Conservation (phyloP, 2,888 invertebrate genomes). For the Cheilosia soror region DNA sequence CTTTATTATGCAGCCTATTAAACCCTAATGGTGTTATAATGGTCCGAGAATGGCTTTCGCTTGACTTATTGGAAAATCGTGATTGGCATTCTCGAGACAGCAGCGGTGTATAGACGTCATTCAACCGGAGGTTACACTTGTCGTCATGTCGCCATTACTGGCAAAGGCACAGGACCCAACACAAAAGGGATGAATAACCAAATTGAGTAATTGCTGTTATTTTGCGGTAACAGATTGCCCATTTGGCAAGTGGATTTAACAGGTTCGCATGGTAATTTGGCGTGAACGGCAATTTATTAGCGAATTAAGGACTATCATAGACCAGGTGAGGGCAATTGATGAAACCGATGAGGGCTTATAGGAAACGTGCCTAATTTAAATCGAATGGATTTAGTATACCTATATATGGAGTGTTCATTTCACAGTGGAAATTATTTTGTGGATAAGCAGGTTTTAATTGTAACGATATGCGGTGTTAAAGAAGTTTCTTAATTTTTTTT, state of each 20-base stretch:
- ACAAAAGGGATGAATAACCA: conserved; percentile 51
- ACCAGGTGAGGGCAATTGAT: conserved; percentile 3
- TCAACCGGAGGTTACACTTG: conserved; percentile 14
- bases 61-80: conserved; percentile 77
- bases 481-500: no score
- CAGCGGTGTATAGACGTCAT: conserved; percentile 19
- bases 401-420: no score
- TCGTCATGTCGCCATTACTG: conserved; percentile 4
- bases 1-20: conserved; percentile 75
- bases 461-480: no score
- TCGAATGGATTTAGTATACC: conserved; percentile 9
- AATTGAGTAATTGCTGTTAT: conserved; percentile 74
- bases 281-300: conserved; percentile 53
- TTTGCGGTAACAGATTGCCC: conserved; percentile 72
- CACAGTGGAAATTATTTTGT: no score
- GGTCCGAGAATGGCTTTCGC: conserved; percentile 75
- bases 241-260: conserved; percentile 65
- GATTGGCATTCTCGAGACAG: conserved; percentile 71
- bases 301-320: conserved; percentile 18
- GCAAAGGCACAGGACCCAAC: background rate
- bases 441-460: no score
- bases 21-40: conserved; percentile 76
- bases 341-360: conserved; percentile 20
- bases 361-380: conserved; percentile 14
- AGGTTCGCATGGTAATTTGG: conserved; percentile 49